Evolutionary conservation across 2,113 vertebrate genomes (phyloP).

Genomic region (Poicephalus meyeri): DNA sequence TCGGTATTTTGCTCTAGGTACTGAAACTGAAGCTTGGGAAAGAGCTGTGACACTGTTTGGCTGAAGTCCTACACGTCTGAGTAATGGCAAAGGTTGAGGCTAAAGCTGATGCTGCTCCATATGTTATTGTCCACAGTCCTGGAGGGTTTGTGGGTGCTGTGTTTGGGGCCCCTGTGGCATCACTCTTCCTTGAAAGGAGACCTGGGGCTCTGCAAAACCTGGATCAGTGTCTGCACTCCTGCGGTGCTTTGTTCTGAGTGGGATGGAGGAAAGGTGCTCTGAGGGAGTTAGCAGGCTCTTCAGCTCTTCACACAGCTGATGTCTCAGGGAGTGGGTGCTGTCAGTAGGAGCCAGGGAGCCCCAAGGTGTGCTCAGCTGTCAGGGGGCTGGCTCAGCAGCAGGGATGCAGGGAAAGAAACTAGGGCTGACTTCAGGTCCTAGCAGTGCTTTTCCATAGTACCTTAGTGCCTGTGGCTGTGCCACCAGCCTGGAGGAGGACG

Average conservation of each 20-base stretch:
- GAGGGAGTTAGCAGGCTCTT: background rate
- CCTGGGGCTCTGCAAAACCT: background rate
- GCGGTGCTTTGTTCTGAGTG: rapidly evolving
- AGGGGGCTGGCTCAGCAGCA: background rate
- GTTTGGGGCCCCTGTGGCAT: rapidly evolving
- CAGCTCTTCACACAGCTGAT: rapidly evolving
- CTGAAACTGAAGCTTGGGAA: background rate
- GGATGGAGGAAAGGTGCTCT: background rate
- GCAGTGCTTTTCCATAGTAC: background rate
- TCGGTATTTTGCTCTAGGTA: background rate
- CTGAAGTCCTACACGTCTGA: background rate
- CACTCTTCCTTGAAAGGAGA: background rate
- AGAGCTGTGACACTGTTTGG: background rate
- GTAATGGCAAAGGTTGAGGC: background rate
- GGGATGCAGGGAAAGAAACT: background rate
- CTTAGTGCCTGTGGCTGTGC: background rate
- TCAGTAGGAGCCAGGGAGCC: background rate
- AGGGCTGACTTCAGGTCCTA: background rate
- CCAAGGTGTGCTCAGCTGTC: background rate
- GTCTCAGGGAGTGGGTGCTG: background rate
- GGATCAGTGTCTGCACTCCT: background rate
- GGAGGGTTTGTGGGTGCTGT: background rate
- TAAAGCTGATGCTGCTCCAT: background rate
- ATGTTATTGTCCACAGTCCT: background rate
- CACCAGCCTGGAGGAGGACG: background rate